Conservation (phyloP, 2,797 vertebrate species). For the Pempheris klunzingeri region DNA sequence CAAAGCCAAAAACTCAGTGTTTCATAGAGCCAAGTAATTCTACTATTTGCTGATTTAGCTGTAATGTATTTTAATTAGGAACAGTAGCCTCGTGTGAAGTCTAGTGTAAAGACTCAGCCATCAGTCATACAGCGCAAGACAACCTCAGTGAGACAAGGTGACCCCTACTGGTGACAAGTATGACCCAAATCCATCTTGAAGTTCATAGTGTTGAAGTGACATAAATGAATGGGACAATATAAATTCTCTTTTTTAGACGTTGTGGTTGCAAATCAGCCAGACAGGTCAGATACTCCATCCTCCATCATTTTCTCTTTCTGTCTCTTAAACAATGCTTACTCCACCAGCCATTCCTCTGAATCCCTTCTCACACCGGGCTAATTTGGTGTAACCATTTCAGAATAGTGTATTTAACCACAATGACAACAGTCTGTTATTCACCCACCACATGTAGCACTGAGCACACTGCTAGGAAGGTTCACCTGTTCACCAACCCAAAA, state of each 20-base stretch:
- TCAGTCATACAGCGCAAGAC: background rate
- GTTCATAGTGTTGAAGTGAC: background rate
- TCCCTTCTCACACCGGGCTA: background rate
- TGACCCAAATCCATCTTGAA: background rate
- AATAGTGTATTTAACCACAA: background rate
- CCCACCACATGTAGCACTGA: background rate
- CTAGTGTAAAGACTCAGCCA: background rate
- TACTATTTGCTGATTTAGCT: background rate
- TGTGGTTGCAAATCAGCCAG: background rate
- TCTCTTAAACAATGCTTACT: too few species aligned
- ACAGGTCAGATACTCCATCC: background rate
- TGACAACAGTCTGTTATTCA: background rate
- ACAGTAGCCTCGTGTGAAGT: background rate
- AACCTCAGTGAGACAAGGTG: background rate
- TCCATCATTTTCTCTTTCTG: too few species aligned
- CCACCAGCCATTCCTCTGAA: background rate
- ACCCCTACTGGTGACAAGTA: slow-evolving; percentile 15
- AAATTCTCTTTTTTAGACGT: background rate
- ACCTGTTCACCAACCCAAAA: background rate
- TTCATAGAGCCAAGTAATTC: background rate
- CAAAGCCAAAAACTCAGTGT: background rate
- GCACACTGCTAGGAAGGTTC: background rate
- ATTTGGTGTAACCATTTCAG: background rate
- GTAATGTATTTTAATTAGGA: slow-evolving; percentile 4
- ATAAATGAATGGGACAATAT: background rate